Percentiles rank a stretch among this genome's conserved stretches.
phyloP scores from a whole-genome alignment of 2,797 vertebrate species.

The Scolopax bukidnonensis region DNA sequence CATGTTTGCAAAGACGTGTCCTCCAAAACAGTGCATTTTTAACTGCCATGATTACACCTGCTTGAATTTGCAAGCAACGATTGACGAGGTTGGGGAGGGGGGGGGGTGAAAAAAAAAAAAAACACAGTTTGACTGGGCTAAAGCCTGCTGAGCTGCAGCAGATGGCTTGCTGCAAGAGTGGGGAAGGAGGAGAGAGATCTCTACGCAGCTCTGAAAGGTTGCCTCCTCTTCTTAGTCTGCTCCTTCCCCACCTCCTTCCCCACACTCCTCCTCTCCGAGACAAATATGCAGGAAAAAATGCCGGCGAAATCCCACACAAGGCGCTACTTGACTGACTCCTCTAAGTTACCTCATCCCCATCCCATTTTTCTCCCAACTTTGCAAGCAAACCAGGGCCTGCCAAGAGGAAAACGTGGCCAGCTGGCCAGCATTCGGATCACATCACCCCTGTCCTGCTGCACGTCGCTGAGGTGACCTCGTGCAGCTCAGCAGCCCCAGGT shows the following conservation, averaged over 20 bases:
- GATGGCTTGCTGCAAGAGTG: slow-evolving; percentile 62
- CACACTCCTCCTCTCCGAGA: slow-evolving; percentile 56
- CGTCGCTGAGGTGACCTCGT: neutral
- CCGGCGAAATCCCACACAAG: slow-evolving; percentile 56
- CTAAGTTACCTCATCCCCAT: slow-evolving; percentile 7
- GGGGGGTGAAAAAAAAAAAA: neutral
- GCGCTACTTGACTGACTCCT: slow-evolving; percentile 28
- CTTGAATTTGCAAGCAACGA: neutral
- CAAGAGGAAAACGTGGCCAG: neutral
- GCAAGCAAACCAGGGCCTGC: neutral
- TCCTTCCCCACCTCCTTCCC: slow-evolving; percentile 64
- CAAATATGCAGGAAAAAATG: slow-evolving; percentile 32
- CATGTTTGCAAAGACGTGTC: neutral
- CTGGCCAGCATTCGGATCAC: neutral
- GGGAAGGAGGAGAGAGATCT: slow-evolving; percentile 67
- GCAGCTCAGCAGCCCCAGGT: neutral
- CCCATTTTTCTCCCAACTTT: slow-evolving; percentile 36
- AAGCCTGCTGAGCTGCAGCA: slow-evolving; percentile 61
- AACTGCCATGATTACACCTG: neutral
- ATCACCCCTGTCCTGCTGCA: neutral
- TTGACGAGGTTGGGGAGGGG: neutral
- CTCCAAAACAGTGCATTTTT: neutral
- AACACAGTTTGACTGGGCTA: slow-evolving; percentile 13
- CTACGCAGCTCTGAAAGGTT: slow-evolving; percentile 57
- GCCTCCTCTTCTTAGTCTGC: slow-evolving; percentile 70